Percentiles rank a stretch among this genome's conserved stretches.
Evolutionary conservation across 2,888 invertebrate species (phyloP).

Genomic region (Agapostemon virescens): DNA sequence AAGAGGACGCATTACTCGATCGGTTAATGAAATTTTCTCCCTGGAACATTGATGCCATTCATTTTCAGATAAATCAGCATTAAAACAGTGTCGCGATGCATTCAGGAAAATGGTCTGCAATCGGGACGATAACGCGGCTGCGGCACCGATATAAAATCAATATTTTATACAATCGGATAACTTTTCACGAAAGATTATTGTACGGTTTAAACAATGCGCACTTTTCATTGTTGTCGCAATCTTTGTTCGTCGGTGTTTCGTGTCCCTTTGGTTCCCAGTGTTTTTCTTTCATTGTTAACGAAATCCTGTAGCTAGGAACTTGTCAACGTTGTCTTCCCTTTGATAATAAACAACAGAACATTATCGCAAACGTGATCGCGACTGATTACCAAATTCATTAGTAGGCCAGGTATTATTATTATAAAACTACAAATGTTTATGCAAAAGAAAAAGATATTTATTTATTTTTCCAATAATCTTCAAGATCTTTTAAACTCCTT

Average conservation of each 20-base stretch:
- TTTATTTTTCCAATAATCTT: neutral
- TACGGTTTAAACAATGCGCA: conserved; percentile 2
- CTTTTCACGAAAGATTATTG: neutral
- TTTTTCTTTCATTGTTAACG: neutral
- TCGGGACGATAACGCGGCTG: conserved; percentile 26
- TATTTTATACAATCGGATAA: conserved; percentile 1
- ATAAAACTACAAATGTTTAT: no score
- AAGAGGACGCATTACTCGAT: conserved; percentile 29
- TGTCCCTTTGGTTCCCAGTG: neutral
- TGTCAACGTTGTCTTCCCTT: neutral
- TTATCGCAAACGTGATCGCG: neutral
- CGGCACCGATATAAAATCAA: conserved; percentile 3
- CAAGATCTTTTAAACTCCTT: neutral
- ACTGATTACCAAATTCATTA: neutral
- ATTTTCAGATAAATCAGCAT: conserved; percentile 40
- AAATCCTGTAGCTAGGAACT: neutral
- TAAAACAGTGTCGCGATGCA: conserved; percentile 31
- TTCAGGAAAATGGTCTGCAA: conserved; percentile 21
- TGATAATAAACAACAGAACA: neutral
- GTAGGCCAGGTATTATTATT: no score
- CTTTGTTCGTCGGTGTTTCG: neutral
- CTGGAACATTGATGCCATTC: conserved; percentile 37
- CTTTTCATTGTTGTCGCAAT: neutral
- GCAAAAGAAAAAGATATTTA: neutral
- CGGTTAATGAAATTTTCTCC: conserved; percentile 50